A percentile compares a stretch with the other conserved stretches of the same genome.
phyloP scores from a whole-genome alignment of 1,140 invertebrate species.

The Macrostomum lignano region DNA sequence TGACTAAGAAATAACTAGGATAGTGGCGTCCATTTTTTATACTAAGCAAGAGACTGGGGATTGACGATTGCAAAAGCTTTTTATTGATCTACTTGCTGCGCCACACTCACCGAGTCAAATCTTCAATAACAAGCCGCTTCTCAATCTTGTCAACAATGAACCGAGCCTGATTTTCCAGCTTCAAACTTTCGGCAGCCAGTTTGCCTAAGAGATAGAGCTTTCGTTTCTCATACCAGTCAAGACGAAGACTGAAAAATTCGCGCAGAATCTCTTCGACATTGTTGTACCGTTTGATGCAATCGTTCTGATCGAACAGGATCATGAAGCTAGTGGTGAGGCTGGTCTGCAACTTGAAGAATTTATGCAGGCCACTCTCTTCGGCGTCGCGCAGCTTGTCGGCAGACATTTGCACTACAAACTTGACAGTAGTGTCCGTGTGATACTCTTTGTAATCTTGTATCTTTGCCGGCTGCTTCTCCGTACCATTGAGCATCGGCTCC shows the following conservation, averaged over 20 bases:
- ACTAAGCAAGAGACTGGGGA: too few species aligned
- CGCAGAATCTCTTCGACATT: constrained; percentile 47
- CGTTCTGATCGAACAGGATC: constrained; percentile 55
- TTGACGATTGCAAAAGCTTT: too few species aligned
- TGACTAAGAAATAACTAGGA: too few species aligned
- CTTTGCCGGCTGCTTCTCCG: constrained; percentile 40
- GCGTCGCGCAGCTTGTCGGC: constrained; percentile 38
- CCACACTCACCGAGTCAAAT: too few species aligned
- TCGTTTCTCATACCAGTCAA: constrained; percentile 32
- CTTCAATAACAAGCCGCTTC: constrained; percentile 46
- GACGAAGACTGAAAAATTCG: constrained; percentile 52
- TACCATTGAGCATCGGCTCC: constrained; percentile 52
- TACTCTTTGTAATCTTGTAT: constrained; percentile 58
- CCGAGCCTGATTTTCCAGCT: constrained; percentile 57
- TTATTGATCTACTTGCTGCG: too few species aligned
- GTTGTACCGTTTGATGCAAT: constrained; percentile 51
- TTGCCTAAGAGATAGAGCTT: constrained; percentile 69
- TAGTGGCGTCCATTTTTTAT: not conserved
- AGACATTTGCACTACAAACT: constrained; percentile 41
- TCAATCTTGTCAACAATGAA: constrained; percentile 94
- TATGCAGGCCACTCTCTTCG: constrained; percentile 61
- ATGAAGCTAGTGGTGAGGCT: constrained; percentile 37
- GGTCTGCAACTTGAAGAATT: constrained; percentile 67
- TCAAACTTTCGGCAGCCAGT: constrained; percentile 56
- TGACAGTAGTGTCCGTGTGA: constrained; percentile 69